Evolutionary conservation across 2,113 vertebrate genomes (phyloP).

Genomic region (Neodontobutis hainanensis): DNA sequence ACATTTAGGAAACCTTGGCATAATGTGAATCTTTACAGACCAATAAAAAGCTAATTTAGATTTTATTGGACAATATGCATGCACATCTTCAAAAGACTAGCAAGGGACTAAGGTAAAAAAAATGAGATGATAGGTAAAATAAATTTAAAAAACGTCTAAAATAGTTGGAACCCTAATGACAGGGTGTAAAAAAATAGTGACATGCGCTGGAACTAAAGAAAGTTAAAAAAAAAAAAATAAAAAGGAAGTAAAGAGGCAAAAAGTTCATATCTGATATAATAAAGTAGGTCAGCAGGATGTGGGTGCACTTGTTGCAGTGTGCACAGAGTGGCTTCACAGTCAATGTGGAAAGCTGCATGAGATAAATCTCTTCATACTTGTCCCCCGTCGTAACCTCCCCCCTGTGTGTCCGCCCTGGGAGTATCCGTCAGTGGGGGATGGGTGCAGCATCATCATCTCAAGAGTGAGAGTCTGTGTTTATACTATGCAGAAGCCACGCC

Average conservation of each 20-base stretch:
- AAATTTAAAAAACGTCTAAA: neutral
- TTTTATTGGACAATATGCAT: too few relatives aligned
- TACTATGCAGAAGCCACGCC: neutral
- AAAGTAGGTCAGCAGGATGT: constrained; percentile 26
- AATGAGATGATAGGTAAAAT: too few relatives aligned
- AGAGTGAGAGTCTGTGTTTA: constrained; percentile 13
- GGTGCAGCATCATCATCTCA: constrained; percentile 40
- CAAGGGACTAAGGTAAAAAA: too few relatives aligned
- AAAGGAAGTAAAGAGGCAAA: neutral
- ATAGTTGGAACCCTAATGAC: neutral
- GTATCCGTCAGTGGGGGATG: constrained; percentile 18
- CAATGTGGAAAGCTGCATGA: constrained; percentile 13
- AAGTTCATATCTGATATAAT: neutral
- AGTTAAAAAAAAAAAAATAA: neutral
- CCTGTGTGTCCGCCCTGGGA: constrained; percentile 33
- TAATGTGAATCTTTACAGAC: too few relatives aligned
- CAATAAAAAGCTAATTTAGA: too few relatives aligned
- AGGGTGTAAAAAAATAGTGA: neutral
- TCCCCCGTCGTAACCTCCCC: constrained; percentile 74
- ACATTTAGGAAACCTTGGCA: too few relatives aligned
- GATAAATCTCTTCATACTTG: constrained; percentile 29
- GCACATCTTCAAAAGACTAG: too few relatives aligned
- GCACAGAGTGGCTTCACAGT: constrained; percentile 2
- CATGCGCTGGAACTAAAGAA: neutral
- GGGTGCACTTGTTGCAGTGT: neutral